These are phyloP conservation scores for Etheostoma nigrum DNA, from an alignment of 2,797 vertebrate genomes.

Conservation along the genomic window DNA sequence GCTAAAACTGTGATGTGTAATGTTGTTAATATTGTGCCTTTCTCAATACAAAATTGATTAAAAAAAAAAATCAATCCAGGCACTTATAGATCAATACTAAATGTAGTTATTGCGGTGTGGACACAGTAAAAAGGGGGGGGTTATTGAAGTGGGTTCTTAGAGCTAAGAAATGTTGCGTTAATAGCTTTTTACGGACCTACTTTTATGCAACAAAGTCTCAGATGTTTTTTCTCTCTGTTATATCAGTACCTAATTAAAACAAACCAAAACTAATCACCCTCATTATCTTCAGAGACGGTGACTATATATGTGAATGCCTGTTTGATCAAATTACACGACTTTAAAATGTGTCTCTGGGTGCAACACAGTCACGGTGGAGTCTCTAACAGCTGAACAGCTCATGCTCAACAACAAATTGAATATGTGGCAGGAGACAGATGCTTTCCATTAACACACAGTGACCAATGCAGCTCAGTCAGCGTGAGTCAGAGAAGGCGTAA, in stretches of 20 bases:
- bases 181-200: background rate
- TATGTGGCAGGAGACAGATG: constrained; percentile 25
- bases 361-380: background rate
- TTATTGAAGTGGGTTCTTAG: too few relatives aligned
- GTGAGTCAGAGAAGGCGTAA: constrained; percentile 39
- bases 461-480: constrained; percentile 23
- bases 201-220: constrained; percentile 12
- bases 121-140: too few relatives aligned
- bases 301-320: background rate
- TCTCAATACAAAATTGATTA: too few relatives aligned
- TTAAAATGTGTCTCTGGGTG: background rate
- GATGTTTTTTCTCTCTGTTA: constrained; percentile 5
- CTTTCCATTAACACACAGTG: constrained; percentile 26
- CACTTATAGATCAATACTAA: too few relatives aligned
- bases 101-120: too few relatives aligned
- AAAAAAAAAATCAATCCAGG: too few relatives aligned
- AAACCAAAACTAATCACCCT: background rate
- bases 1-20: too few relatives aligned
- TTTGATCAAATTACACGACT: constrained; percentile 11
- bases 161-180: too few relatives aligned
- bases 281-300: background rate
- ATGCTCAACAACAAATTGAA: background rate
- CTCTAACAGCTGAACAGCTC: background rate
- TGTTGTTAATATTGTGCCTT: too few relatives aligned
- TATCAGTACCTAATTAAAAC: background rate